Conservation (phyloP, 1,140 invertebrate genomes). For the Hirudo medicinalis region DNA sequence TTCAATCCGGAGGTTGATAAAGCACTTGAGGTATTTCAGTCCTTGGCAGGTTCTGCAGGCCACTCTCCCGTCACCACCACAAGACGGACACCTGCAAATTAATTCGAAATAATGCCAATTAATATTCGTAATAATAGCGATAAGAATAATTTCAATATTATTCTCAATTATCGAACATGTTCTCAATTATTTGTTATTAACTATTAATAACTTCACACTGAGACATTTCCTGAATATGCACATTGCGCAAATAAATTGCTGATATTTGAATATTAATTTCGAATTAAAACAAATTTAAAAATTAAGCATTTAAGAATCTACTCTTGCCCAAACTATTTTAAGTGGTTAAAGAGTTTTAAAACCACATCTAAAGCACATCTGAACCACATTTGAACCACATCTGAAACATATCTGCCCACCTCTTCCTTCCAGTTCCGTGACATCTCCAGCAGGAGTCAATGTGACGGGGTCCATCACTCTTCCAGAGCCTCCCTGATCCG, state of each 20-base stretch:
- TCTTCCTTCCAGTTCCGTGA: constrained; percentile 23
- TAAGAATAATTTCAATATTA: too few relatives aligned
- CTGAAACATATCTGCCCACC: background rate
- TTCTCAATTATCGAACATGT: too few relatives aligned
- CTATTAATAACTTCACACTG: too few relatives aligned
- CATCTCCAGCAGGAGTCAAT: constrained; percentile 23
- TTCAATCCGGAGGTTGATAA: constrained; percentile 43
- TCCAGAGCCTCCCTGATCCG: constrained; percentile 20
- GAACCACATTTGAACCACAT: too few relatives aligned
- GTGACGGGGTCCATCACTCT: constrained; percentile 21
- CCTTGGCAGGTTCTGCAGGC: constrained; percentile 43
- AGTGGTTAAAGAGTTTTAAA: too few relatives aligned
- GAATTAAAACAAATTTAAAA: background rate
- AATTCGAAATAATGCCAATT: background rate
- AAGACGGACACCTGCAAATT: constrained; percentile 27
- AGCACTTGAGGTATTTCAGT: constrained; percentile 45
- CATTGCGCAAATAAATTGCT: too few relatives aligned
- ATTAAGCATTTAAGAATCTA: too few relatives aligned
- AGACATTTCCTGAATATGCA: too few relatives aligned
- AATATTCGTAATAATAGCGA: too few relatives aligned
- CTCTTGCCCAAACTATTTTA: background rate
- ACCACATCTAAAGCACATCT: too few relatives aligned
- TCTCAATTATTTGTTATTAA: too few relatives aligned
- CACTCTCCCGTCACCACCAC: constrained; percentile 43
- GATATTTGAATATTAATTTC: too few relatives aligned